Evolutionary conservation across 2,888 invertebrate genomes (phyloP), one percentile per base, ranked within the genome.

Genomic region (Psococerastis gibbosa): DNA sequence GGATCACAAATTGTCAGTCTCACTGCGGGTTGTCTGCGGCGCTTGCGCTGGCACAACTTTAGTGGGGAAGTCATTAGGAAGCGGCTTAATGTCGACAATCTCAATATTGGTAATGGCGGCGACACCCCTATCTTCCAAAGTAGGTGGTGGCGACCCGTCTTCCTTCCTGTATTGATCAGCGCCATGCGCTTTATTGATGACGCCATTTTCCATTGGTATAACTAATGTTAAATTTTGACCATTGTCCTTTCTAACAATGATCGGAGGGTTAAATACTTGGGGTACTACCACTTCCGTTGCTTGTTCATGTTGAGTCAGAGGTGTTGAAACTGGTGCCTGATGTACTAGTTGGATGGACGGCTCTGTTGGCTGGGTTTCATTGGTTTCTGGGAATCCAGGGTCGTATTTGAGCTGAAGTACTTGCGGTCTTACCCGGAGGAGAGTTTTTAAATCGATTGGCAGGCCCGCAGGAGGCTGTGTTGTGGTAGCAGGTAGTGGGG

Each of bases 61-160:
- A n/a, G n/a, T n/a, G n/a, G n/a, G n/a, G n/a, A n/a, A n/a, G n/a
- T n/a, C n/a, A n/a, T n/a, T n/a, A 3, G 38, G 38, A 20, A 38
- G 22, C 6, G 17, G 38, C n/a, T 38, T 38, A 20, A 38, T 38
- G 17, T 38, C 38, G 6, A 38, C 38, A 18, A 38, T 38, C 22
- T 38, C 38, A 13, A 38, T 38, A 20, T 38, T 38, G 20, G 38
- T 38, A 13, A 38, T 38, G 38, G 38, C 38, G n/a, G 20, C 20
- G 17, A 17, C 15, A 33, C 15, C 17, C 17, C 17, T 33, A 6
- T 15, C 17, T 9, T 33, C 16, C 6, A 16, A 16, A 16, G 17
- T 16, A 16, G 17, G 17, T n/a, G 17, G 17, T 3, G 22, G 9
- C 9, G 17, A n/a, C 5, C n/a, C 38, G 16, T 15, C 20, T 18